Evolutionary conservation across 23 tunicate species (phyloP).

Genomic region (Aplidium turbinatum): DNA sequence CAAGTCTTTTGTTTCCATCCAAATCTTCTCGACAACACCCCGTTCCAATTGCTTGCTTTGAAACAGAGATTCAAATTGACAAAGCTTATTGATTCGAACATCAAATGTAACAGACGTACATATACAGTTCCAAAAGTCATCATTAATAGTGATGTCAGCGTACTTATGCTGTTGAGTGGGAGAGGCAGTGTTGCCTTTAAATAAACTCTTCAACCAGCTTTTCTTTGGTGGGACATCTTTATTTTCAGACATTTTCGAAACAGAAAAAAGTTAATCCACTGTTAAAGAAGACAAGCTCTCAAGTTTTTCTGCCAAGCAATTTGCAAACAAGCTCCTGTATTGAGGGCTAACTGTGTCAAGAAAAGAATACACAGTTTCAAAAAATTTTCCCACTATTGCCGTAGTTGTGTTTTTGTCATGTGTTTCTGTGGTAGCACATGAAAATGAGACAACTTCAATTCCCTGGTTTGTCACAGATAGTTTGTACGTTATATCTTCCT

Average conservation of each 20-base stretch:
- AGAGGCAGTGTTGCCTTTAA: background rate
- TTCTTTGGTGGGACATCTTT: slow-evolving; percentile 46
- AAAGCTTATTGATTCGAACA: slow-evolving; percentile 37
- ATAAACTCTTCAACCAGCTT: slow-evolving; percentile 35
- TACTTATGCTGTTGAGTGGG: background rate
- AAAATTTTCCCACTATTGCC: slow-evolving; percentile 31
- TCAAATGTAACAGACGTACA: slow-evolving; percentile 39
- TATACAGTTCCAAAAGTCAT: slow-evolving; percentile 67
- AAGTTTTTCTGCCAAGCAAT: slow-evolving; percentile 19
- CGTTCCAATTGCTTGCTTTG: slow-evolving; percentile 50
- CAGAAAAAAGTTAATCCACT: background rate
- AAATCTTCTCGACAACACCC: slow-evolving; percentile 52
- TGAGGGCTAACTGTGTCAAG: slow-evolving; percentile 55
- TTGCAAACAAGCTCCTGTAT: slow-evolving; percentile 47
- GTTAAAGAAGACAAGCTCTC: background rate
- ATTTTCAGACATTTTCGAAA: slow-evolving; percentile 56
- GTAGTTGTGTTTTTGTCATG: background rate
- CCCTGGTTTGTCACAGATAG: slow-evolving; percentile 39
- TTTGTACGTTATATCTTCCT: slow-evolving; percentile 29
- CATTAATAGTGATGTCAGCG: background rate
- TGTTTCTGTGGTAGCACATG: background rate
- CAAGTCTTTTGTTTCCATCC: slow-evolving; percentile 80
- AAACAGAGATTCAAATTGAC: slow-evolving; percentile 34
- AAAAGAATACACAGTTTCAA: slow-evolving; percentile 75
- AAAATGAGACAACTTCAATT: slow-evolving; percentile 26